Percentiles rank a stretch among this genome's conserved stretches.
phyloP scores from a whole-genome alignment of 2,797 vertebrate species.

The Malacoctenus gilli region DNA sequence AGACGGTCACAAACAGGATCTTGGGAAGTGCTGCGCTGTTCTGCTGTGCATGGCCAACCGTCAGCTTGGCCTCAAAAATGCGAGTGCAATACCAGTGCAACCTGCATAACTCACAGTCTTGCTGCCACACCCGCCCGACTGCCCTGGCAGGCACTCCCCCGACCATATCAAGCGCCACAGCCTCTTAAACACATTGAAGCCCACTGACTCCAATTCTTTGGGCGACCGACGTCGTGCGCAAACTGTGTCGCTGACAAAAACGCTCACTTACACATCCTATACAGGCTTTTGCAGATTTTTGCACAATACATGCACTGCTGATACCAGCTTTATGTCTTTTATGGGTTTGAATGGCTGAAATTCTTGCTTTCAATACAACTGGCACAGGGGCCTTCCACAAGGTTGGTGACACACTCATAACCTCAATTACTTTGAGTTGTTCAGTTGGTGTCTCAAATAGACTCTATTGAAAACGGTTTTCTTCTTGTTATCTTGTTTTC shows the following conservation, averaged over 20 bases:
- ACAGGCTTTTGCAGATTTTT: slow-evolving; percentile 41
- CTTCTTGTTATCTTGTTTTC: slow-evolving; percentile 31
- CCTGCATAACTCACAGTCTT: slow-evolving; percentile 67
- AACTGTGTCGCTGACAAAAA: slow-evolving; percentile 56
- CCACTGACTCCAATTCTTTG: slow-evolving; percentile 57
- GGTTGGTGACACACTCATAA: slow-evolving; percentile 23
- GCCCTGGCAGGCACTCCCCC: slow-evolving; percentile 55
- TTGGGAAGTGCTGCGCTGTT: slow-evolving; percentile 68
- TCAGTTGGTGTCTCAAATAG: slow-evolving; percentile 27
- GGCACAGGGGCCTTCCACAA: slow-evolving; percentile 8
- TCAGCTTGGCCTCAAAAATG: slow-evolving; percentile 75
- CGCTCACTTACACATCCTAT: slow-evolving; percentile 30
- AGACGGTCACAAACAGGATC: slow-evolving; percentile 83
- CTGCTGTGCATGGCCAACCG: slow-evolving; percentile 70
- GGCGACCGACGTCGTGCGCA: slow-evolving; percentile 40
- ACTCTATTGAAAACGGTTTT: slow-evolving; percentile 3
- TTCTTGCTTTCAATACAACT: slow-evolving; percentile 32
- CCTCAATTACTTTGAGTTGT: slow-evolving; percentile 4
- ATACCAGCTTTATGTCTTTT: slow-evolving; percentile 57
- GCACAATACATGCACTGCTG: slow-evolving; percentile 41
- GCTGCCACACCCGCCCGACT: slow-evolving; percentile 47
- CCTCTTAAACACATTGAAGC: slow-evolving; percentile 62
- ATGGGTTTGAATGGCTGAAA: slow-evolving; percentile 43
- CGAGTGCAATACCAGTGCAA: slow-evolving; percentile 65
- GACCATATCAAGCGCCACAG: slow-evolving; percentile 61